Conservation (phyloP, 2,113 vertebrate genomes). For the Erythrocercus mccallii region DNA sequence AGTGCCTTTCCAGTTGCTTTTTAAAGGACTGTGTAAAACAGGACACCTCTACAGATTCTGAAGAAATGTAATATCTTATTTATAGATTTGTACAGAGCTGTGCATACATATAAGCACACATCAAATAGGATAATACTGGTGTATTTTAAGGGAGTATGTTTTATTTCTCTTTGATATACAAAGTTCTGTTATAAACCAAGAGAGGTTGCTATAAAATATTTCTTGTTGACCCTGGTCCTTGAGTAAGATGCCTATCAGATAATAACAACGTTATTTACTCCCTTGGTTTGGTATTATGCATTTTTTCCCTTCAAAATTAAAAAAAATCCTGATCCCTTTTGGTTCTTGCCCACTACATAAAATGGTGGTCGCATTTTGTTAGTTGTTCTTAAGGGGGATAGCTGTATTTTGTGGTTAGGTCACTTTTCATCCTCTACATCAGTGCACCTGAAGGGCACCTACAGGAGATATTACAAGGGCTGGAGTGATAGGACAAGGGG, state of each 20-base stretch:
- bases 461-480: background rate
- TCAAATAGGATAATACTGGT: background rate
- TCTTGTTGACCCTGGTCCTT: background rate
- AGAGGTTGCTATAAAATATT: background rate
- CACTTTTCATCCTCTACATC: background rate
- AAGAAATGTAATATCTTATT: background rate
- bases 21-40: background rate
- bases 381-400: background rate
- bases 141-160: background rate
- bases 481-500: too few species aligned
- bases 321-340: background rate
- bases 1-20: background rate
- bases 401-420: background rate
- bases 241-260: rapidly evolving
- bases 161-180: background rate
- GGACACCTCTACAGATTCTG: background rate
- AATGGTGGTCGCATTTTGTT: rapidly evolving
- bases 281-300: background rate
- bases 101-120: background rate
- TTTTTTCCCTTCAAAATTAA: background rate
- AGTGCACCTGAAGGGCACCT: background rate
- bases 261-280: background rate
- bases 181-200: background rate
- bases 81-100: background rate
- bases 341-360: background rate